phyloP scores from a whole-genome alignment of 2,797 vertebrate genomes.

The Bucorvus abyssinicus region DNA sequence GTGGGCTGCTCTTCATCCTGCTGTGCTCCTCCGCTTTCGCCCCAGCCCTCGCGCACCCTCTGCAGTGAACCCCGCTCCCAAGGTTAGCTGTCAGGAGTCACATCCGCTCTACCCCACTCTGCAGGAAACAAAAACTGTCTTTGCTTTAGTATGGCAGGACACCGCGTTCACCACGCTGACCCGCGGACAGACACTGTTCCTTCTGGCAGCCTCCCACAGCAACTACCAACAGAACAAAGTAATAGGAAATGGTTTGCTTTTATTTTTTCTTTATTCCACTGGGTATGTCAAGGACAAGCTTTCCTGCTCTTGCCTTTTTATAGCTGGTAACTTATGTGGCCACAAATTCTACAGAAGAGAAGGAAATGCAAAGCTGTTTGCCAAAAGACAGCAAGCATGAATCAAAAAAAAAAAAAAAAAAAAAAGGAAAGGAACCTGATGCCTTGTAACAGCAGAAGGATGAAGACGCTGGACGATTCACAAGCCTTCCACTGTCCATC shows the following conservation, averaged over 20 bases:
- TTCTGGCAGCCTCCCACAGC: neutral
- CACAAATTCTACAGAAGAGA: neutral
- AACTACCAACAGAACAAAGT: constrained; percentile 44
- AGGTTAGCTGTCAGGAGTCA: neutral
- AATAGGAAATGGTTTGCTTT: constrained; percentile 21
- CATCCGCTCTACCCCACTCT: neutral
- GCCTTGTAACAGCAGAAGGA: neutral
- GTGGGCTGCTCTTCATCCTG: neutral
- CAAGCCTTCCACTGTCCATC: neutral
- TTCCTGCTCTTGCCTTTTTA: constrained; percentile 39
- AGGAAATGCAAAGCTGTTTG: constrained; percentile 18
- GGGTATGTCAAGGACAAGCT: constrained; percentile 54
- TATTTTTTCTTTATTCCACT: neutral
- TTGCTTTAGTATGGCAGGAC: neutral
- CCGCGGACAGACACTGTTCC: neutral
- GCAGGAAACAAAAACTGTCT: constrained; percentile 2
- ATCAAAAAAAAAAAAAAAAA: neutral
- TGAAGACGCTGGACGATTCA: neutral
- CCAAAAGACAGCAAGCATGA: neutral
- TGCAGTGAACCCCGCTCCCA: neutral
- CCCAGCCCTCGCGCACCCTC: neutral
- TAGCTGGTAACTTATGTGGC: neutral
- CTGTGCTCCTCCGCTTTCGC: neutral
- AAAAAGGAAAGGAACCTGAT: neutral
- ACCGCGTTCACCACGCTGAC: neutral